phyloP scores from a whole-genome alignment of 2,797 vertebrate genomes.

The Lagocephalus sceleratus region DNA sequence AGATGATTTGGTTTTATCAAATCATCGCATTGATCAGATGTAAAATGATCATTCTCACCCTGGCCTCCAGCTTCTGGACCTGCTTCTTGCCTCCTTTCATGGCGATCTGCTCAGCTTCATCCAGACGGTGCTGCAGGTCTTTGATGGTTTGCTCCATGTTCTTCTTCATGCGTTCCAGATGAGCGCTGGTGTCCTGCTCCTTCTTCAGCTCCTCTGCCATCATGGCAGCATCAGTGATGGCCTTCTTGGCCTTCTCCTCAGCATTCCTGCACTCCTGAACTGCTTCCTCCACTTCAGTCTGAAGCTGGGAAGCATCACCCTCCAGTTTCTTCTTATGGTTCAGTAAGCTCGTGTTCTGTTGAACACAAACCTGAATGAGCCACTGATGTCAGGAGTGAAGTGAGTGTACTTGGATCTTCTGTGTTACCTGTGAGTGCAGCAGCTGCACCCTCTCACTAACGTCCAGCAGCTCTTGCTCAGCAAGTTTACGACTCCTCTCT shows the following conservation, averaged over 20 bases:
- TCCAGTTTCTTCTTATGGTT: constrained; percentile 90
- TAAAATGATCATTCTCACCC: constrained; percentile 49
- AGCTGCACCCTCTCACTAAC: constrained; percentile 87
- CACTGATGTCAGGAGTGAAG: background rate
- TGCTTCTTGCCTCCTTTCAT: constrained; percentile 93
- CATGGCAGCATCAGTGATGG: constrained; percentile 79
- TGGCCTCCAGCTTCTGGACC: constrained; percentile 86
- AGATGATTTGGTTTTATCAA: background rate
- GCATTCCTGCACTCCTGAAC: constrained; percentile 84
- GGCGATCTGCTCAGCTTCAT: constrained; percentile 88
- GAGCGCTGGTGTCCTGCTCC: constrained; percentile 86
- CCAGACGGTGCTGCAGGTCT: constrained; percentile 85
- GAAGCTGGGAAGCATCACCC: constrained; percentile 75
- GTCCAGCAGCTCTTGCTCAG: constrained; percentile 87
- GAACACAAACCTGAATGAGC: background rate
- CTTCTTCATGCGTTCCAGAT: constrained; percentile 80
- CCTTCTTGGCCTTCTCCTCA: constrained; percentile 88
- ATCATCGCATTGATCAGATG: background rate
- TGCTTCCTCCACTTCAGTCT: constrained; percentile 80
- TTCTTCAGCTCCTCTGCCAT: constrained; percentile 86
- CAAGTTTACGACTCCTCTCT: constrained; percentile 82
- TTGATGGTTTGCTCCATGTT: constrained; percentile 86
- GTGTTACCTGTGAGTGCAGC: constrained; percentile 83
- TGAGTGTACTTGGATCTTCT: background rate
- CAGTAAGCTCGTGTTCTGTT: constrained; percentile 83